A percentile compares a stretch with the other conserved stretches of the same genome.
Conservation (phyloP, 2,113 vertebrate species). For the Cyrtonyx montezumae region DNA sequence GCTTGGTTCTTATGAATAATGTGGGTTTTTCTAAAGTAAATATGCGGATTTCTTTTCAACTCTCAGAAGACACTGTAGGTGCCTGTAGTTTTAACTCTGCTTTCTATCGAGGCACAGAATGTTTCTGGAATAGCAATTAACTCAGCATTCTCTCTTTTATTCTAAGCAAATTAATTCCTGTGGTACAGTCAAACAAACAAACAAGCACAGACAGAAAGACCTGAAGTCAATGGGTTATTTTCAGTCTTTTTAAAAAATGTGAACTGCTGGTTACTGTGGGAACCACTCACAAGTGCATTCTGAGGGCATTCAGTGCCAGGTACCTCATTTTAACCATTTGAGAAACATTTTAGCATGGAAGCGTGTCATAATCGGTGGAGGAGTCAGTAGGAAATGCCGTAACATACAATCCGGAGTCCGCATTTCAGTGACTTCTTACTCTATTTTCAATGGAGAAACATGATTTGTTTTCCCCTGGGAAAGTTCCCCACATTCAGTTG, state of each 20-base stretch:
- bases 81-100: background rate
- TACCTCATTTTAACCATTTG: constrained; percentile 17
- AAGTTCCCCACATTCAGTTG: constrained; percentile 63
- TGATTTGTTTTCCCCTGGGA: constrained; percentile 74
- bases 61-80: background rate
- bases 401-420: constrained; percentile 48
- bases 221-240: background rate
- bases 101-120: background rate
- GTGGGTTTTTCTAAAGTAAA: constrained; percentile 40
- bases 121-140: constrained; percentile 51
- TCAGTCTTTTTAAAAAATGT: background rate
- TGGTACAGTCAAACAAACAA: background rate
- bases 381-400: constrained; percentile 20
- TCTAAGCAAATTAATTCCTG: constrained; percentile 48
- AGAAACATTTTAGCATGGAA: constrained; percentile 29
- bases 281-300: background rate
- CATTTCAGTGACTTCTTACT: constrained; percentile 55
- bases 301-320: background rate
- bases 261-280: background rate
- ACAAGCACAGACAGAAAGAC: background rate
- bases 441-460: constrained; percentile 69
- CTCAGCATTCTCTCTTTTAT: constrained; percentile 1
- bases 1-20: constrained; percentile 53
- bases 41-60: constrained; percentile 25
- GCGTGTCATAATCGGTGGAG: constrained; percentile 39